A percentile compares a stretch with the other conserved stretches of the same genome.
phyloP scores from a whole-genome alignment of 2,797 vertebrate species.

The Alca torda region DNA sequence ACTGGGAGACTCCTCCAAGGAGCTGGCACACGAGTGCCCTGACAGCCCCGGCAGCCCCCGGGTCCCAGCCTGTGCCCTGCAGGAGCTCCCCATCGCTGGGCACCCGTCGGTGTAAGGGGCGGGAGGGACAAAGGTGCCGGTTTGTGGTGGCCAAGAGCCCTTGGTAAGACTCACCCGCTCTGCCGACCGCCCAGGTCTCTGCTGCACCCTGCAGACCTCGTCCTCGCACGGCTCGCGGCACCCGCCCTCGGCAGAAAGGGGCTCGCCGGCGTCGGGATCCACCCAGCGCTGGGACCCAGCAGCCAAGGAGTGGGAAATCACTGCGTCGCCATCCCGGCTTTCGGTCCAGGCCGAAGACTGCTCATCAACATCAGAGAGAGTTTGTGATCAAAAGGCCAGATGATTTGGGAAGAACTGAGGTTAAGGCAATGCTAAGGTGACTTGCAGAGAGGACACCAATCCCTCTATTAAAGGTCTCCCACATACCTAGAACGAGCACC shows the following conservation, averaged over 20 bases:
- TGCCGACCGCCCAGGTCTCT: fast-evolving
- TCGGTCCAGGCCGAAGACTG: background rate
- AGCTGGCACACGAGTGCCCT: background rate
- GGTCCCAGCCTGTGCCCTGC: background rate
- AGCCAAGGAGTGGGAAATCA: background rate
- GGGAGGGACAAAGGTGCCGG: background rate
- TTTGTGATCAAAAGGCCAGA: background rate
- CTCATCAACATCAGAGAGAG: background rate
- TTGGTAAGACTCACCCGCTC: background rate
- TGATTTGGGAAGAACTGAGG: background rate
- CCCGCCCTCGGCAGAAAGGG: background rate
- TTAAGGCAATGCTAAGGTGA: background rate
- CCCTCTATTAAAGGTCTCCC: background rate
- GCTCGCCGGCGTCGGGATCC: fast-evolving
- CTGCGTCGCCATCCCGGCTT: fast-evolving
- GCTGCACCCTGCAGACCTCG: background rate
- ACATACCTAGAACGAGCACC: background rate
- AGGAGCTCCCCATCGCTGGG: background rate
- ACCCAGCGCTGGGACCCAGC: fast-evolving
- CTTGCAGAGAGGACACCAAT: background rate
- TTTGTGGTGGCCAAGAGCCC: background rate
- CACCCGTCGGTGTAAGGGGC: fast-evolving
- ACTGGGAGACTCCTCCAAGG: too few species aligned
- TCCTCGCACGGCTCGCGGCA: fast-evolving
- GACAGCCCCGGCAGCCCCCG: background rate